Evolutionary conservation across 2,797 vertebrate genomes (phyloP), one percentile per base, ranked within the genome.

Genomic region (Acropternis orthonyx): DNA sequence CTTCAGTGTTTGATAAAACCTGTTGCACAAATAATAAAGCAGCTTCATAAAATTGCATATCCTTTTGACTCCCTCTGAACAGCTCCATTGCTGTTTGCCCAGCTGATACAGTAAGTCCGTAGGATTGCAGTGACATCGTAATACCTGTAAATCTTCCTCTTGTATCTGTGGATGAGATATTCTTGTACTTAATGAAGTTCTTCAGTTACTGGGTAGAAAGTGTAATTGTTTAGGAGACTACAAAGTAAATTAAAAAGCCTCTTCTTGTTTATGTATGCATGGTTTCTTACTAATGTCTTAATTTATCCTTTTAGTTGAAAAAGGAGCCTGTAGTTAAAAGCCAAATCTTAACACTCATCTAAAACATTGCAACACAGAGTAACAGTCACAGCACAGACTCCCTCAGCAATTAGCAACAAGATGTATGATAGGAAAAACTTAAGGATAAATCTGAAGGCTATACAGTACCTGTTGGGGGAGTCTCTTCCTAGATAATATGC

Each of bases 231-330:
- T 32, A 56, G 46, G 43, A 83, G 71, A 22, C 14, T 58, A 27
- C 28, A 3, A 59, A 77, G 24, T 23, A 74, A 76, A 34, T 32
- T 41, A 14, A 32, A 16, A 79, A 82, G 10, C 30, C n/a, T 56
- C 15, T 14, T 63, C 51, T 55, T 41, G 49, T 43, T 67, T n/a
- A 24, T 48, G 16, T 0, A 2, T 17, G 2, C 0, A 1, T 32
- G 56, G 6, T 36, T 66, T 44, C n/a, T 51, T 85, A 20, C 27
- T 56, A 24, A 46, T 68, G 88, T 78, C 19, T 65, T 51, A 20
- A 43, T 85, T 80, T 61, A 48, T 27, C 81, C 4, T 1, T 79
- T 85, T 74, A 28, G 10, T 34, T 92, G 46, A 24, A 82, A 59
- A 28, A 21, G 39, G 23, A 88, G 6, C n/a, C 27, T 46, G 27